Base-by-base conservation (phyloP, 2,797 vertebrate genomes). In the Percopsis omiscomaycus region DNA sequence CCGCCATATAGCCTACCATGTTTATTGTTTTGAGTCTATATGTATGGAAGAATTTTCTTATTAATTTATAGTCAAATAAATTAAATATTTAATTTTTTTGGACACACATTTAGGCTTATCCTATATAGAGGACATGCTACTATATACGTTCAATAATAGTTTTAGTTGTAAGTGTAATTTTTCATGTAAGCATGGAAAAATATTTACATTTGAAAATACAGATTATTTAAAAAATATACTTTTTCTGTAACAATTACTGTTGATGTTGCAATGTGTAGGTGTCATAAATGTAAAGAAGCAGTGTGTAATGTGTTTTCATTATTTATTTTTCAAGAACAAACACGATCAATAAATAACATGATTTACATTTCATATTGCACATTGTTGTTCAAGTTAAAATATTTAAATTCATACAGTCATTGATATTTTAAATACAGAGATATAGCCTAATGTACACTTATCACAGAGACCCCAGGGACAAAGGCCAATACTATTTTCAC, bases 321-420 rank as follows among this genome's bases (percentile, higher is more conserved):
- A 96, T 98, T 97, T 96, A 96, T 98, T 98, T 95, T 93, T 93
- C 95, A 98, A 97, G 95, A 98, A 96, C 96, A 98, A 98, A 98
- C 97, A 98, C 97, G 90, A 93, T 92, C 92, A 98, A 98, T 99
- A 99, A 99, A 99, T 99, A 99, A 98, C 92, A 91, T 94, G 95
- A 96, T 98, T 98, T 98, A 99, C 96, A 99, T 99, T 93, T 96
- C 94, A 94, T 98, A 99, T 98, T 98, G 97, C 97, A 99, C 97
- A 93, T 98, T 95, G 95, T 98, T 22, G 42, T 71, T 86, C 89
- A 93, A 93, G 91, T 93, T 98, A 97, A 98, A 99, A 97, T 98
- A 97, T 98, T 94, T 96, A 92, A 95, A 92, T 96, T 94, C 93
- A 91, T 96, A 98, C 95, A 96, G 93, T 94, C 94, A 96, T 93